phyloP scores from a whole-genome alignment of 2,888 invertebrate genomes.

The Drosophila acutilabella region DNA sequence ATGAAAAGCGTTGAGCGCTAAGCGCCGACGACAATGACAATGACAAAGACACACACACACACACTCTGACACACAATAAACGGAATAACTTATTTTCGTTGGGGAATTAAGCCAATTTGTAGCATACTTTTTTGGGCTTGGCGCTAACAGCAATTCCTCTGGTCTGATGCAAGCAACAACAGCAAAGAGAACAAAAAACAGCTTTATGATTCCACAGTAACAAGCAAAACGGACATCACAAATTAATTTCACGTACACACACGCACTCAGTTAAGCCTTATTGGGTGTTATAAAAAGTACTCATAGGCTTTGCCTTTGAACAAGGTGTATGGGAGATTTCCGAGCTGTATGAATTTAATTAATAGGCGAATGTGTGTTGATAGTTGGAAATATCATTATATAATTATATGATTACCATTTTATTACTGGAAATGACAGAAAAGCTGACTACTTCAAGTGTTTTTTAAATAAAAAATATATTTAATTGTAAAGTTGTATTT shows the following conservation, averaged over 20 bases:
- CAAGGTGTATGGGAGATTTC: constrained; percentile 2
- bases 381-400: too few relatives aligned
- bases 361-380: not conserved
- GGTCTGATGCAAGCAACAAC: constrained; percentile 19
- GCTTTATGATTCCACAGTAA: constrained; percentile 40
- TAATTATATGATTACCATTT: too few relatives aligned
- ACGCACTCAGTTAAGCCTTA: constrained; percentile 8
- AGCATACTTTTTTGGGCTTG: constrained; percentile 58
- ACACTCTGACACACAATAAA: constrained; percentile 40
- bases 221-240: constrained; percentile 49
- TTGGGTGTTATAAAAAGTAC: not conserved
- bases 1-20: constrained; percentile 53
- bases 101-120: constrained; percentile 73
- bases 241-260: constrained; percentile 62
- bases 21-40: constrained; percentile 35
- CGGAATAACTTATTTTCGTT: constrained; percentile 69
- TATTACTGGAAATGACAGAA: too few relatives aligned
- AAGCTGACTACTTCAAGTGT: too few relatives aligned
- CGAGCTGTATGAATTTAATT: not conserved
- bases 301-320: constrained; percentile 20
- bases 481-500: too few relatives aligned
- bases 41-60: constrained; percentile 28
- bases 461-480: too few relatives aligned
- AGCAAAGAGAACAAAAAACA: constrained; percentile 13
- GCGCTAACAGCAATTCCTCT: constrained; percentile 6